These are phyloP conservation scores for Probosciger aterrimus DNA, from an alignment of 2,113 vertebrate species.

Conservation along the genomic window DNA sequence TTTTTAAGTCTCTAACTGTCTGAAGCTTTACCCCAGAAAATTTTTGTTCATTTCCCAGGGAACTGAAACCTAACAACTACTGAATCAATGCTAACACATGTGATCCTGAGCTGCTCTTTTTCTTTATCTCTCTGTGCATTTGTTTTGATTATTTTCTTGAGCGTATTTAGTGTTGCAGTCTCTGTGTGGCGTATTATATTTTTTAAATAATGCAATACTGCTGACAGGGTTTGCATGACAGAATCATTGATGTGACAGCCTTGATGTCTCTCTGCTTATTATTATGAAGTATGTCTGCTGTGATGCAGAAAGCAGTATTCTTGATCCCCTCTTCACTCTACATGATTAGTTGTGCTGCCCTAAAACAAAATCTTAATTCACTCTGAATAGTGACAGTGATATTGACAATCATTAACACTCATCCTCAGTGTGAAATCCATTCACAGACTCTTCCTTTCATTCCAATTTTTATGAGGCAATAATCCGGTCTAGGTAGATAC, in stretches of 20 bases:
- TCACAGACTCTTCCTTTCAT: not conserved
- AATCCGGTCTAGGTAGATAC: not conserved
- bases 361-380: conserved; percentile 24
- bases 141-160: conserved; percentile 4
- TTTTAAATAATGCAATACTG: conserved; percentile 18
- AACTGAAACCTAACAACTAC: not conserved
- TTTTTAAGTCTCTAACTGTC: not conserved
- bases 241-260: conserved; percentile 23
- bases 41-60: not conserved
- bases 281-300: conserved; percentile 12
- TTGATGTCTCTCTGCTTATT: conserved; percentile 44
- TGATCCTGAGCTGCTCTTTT: not conserved
- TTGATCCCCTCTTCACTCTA: not conserved
- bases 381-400: not conserved
- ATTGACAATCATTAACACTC: not conserved
- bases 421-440: not conserved
- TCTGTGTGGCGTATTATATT: not conserved
- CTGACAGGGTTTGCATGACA: not conserved
- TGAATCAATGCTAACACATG: not conserved
- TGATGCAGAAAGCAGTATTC: not conserved
- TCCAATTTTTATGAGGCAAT: not conserved
- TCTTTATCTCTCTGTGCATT: not conserved
- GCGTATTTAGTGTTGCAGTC: not conserved
- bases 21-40: not conserved
- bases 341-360: not conserved